phyloP scores from a whole-genome alignment of 2,888 invertebrate genomes.

The Diloba caeruleocephala region DNA sequence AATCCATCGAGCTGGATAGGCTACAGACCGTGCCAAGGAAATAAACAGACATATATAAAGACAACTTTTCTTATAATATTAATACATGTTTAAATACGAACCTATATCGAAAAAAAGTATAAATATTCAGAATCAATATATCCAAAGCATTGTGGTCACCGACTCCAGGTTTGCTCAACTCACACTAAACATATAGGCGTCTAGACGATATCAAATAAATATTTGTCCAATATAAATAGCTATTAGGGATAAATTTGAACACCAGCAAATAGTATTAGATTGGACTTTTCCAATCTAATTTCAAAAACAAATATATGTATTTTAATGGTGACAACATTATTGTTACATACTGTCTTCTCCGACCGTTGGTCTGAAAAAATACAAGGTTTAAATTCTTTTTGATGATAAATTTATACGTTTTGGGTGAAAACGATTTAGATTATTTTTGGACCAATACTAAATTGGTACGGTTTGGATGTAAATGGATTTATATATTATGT shows the following conservation, averaged over 20 bases:
- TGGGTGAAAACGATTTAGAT: neutral
- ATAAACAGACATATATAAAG: neutral
- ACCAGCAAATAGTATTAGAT: conserved; percentile 2
- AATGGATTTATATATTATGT: too few relatives aligned
- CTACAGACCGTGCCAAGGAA: too few relatives aligned
- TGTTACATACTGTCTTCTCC: neutral
- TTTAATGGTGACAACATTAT: neutral
- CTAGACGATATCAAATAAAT: conserved; percentile 19
- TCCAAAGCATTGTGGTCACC: neutral
- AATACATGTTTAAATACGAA: conserved; percentile 7
- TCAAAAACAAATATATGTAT: neutral
- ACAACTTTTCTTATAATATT: conserved; percentile 9
- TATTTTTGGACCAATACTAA: too few relatives aligned
- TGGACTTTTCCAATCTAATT: neutral
- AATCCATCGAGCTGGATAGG: too few relatives aligned
- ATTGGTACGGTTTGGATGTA: neutral
- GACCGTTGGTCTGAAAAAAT: neutral
- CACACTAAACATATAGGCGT: conserved; percentile 1
- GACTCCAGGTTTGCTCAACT: conserved; percentile 2
- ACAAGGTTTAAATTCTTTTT: neutral
- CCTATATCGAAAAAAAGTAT: neutral
- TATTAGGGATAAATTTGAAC: neutral
- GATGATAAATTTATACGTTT: neutral
- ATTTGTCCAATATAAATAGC: conserved; percentile 11
- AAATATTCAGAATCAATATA: conserved; percentile 8